A percentile compares a stretch with the other conserved stretches of the same genome.
Evolutionary conservation across 2,113 vertebrate genomes (phyloP).

Genomic region (Hucho hucho): DNA sequence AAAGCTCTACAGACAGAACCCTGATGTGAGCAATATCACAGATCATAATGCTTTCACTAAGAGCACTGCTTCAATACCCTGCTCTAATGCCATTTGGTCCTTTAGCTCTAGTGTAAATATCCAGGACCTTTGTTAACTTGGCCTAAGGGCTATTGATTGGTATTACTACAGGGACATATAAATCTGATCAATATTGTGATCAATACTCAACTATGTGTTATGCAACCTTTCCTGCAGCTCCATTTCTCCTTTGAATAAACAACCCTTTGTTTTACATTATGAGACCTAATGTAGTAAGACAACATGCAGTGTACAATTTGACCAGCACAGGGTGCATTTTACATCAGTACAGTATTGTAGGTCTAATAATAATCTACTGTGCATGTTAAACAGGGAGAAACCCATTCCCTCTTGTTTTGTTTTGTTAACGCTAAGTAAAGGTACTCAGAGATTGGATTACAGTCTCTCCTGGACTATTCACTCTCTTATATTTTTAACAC

Average conservation of each 20-base stretch:
- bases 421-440: not conserved
- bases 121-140: not conserved
- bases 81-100: not conserved
- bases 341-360: not conserved
- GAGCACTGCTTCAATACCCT: not conserved
- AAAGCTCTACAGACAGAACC: not conserved
- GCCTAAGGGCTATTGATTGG: not conserved
- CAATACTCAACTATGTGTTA: too few relatives aligned
- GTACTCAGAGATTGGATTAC: not conserved
- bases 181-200: not conserved
- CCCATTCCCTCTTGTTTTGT: not conserved
- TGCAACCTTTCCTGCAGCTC: not conserved
- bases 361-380: not conserved
- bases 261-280: too few relatives aligned
- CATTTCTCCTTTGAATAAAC: not conserved
- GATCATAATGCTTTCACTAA: not conserved
- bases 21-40: not conserved
- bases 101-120: not conserved
- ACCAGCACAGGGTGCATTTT: slow-evolving; percentile 18
- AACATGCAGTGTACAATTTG: not conserved
- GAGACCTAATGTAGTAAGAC: too few relatives aligned
- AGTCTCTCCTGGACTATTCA: not conserved
- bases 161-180: not conserved
- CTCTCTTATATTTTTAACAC: not conserved
- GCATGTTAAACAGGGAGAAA: not conserved